A percentile compares a stretch with the other conserved stretches of the same genome.
phyloP scores from a whole-genome alignment of 2,797 vertebrate species.

The Perodicticus potto region DNA sequence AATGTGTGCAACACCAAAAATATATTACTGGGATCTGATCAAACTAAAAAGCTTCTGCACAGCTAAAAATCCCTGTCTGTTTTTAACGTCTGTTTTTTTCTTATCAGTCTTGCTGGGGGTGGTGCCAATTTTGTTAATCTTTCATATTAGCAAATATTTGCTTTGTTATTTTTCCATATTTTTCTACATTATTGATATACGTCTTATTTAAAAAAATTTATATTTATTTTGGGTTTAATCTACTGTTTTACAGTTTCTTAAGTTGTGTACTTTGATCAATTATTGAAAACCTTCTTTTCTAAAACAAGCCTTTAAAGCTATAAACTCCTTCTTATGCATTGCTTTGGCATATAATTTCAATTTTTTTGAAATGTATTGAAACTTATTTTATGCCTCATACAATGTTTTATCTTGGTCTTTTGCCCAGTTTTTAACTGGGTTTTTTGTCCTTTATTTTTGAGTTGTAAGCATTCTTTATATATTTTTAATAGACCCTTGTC shows the following conservation, averaged over 20 bases:
- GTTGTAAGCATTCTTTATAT: neutral
- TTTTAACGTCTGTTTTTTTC: neutral
- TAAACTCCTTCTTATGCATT: neutral
- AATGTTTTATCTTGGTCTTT: neutral
- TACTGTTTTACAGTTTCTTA: neutral
- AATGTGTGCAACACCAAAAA: too few species aligned
- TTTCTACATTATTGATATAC: neutral
- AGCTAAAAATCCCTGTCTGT: too few species aligned
- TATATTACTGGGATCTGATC: too few species aligned
- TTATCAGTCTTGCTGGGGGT: neutral
- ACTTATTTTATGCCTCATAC: neutral
- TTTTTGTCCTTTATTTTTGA: constrained; percentile 32
- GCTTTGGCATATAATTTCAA: neutral
- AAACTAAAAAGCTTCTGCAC: too few species aligned
- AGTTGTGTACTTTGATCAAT: neutral
- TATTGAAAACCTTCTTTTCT: neutral
- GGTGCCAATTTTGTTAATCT: neutral
- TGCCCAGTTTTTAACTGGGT: neutral
- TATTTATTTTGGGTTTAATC: neutral
- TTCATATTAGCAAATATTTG: neutral
- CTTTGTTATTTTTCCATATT: neutral
- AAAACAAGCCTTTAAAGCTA: neutral
- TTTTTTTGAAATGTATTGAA: constrained; percentile 38
- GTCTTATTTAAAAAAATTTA: neutral
- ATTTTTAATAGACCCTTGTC: neutral